Evolutionary conservation across 2,113 vertebrate species (phyloP), one percentile per base, ranked within the genome.

Genomic region (Oreocharis arfaki): DNA sequence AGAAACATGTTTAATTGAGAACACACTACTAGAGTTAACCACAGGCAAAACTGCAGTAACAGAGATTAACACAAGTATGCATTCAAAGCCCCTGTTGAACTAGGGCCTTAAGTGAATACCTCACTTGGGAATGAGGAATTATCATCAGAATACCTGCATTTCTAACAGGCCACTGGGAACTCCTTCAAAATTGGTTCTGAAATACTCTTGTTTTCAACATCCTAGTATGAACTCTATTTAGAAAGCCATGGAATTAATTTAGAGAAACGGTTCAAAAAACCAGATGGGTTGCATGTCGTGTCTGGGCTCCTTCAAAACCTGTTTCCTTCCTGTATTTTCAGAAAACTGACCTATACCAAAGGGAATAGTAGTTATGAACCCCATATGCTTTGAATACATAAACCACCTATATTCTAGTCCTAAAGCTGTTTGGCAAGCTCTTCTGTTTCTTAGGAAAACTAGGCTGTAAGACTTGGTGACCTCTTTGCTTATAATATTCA

Each of bases 191-290:
- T 26, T 74, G 39, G 37, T 91, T 78, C 88, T 78, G 55, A 91
- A 93, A 95, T 64, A 77, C 26, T 87, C 71, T 60, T 67, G 59
- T 84, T 93, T 96, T 85, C 91, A 95, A 81, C 71, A 76, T 91
- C 26, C 37, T 87, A 55, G 69, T 94, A 84, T 37, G 76, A 73
- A 68, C 53, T 74, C 44, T 67, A 73, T 33, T 73, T 83, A 70
- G 82, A 63, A 95, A 93, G 87, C 35, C 87, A 85, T 92, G 49
- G 64, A 89, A 92, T 94, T 80, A 79, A 94, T 92, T 90, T 86
- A 95, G 24, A 94, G 68, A 64, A 87, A 91, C 28, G 17, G 44
- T 71, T 84, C 88, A 89, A 68, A 75, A 84, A 95, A 96, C 89
- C 89, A 95, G 50, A 78, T 75, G 91, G 83, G 52, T 28, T 89